phyloP scores from a whole-genome alignment of 2,113 vertebrate species.

The Emydura subglobosa region DNA sequence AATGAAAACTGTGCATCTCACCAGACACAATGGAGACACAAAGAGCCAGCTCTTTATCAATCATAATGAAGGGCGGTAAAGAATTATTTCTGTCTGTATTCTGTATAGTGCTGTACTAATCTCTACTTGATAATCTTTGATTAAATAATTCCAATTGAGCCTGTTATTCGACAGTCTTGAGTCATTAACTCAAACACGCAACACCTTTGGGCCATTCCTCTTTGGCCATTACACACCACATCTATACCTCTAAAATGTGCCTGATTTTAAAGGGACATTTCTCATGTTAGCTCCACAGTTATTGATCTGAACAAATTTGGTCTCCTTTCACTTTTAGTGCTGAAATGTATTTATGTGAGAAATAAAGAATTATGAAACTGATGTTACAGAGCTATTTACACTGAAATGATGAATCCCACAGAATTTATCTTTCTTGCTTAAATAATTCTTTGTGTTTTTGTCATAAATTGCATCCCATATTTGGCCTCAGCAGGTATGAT shows the following conservation, averaged over 20 bases:
- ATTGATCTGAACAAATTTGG: background rate
- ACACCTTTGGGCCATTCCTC: background rate
- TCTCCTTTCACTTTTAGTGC: background rate
- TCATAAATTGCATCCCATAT: background rate
- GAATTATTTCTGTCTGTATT: too few relatives aligned
- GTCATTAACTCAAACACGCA: background rate
- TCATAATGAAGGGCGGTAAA: background rate
- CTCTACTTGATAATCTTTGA: too few relatives aligned
- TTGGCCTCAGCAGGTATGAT: rapidly evolving
- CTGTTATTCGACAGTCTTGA: background rate
- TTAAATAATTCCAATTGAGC: too few relatives aligned
- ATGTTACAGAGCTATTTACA: background rate
- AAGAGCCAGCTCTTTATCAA: background rate
- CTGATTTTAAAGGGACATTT: rapidly evolving
- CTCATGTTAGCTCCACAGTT: background rate
- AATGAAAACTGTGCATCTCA: background rate
- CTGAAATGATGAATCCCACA: rapidly evolving
- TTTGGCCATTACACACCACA: too few relatives aligned
- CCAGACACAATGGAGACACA: background rate
- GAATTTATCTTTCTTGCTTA: background rate
- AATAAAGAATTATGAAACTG: background rate
- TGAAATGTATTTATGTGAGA: background rate
- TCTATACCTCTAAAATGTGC: background rate
- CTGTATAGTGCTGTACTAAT: too few relatives aligned
- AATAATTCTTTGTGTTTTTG: background rate